phyloP scores from a whole-genome alignment of 2,797 vertebrate genomes.

The Graptemys geographica region DNA sequence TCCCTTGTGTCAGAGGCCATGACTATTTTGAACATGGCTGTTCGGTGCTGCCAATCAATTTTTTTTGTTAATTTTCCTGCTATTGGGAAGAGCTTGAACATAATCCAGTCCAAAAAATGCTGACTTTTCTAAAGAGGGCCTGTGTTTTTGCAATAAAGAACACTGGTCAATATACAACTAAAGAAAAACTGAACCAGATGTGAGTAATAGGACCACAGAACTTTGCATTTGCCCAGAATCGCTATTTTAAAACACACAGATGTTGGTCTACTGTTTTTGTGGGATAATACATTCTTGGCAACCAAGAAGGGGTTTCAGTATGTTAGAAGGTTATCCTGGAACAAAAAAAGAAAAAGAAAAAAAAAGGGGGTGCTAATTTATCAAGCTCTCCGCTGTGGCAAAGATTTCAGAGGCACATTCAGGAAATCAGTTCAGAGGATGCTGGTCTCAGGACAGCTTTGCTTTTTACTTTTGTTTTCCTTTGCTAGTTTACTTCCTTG shows the following conservation, averaged over 20 bases:
- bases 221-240: slow-evolving; percentile 83
- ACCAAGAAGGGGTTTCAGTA: slow-evolving; percentile 74
- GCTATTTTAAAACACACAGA: slow-evolving; percentile 86
- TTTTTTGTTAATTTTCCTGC: slow-evolving; percentile 75
- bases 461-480: slow-evolving; percentile 22
- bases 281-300: slow-evolving; percentile 84
- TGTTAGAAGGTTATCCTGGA: slow-evolving; percentile 79
- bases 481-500: slow-evolving; percentile 36
- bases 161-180: slow-evolving; percentile 86
- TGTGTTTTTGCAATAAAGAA: slow-evolving; percentile 85
- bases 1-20: slow-evolving; percentile 50
- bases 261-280: slow-evolving; percentile 83
- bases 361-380: slow-evolving; percentile 21
- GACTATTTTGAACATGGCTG: slow-evolving; percentile 70
- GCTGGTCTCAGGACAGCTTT: slow-evolving; percentile 45
- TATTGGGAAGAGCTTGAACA: slow-evolving; percentile 79
- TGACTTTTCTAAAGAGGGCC: slow-evolving; percentile 79
- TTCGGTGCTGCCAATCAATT: slow-evolving; percentile 63
- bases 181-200: slow-evolving; percentile 87
- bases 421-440: slow-evolving; percentile 57
- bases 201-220: slow-evolving; percentile 84
- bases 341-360: background rate
- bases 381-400: slow-evolving; percentile 16
- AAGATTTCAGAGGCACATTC: slow-evolving; percentile 13
- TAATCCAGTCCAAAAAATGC: slow-evolving; percentile 78